Evolutionary conservation across 2,888 invertebrate species (phyloP), one percentile per base, ranked within the genome.

Genomic region (Rhaphigaster nebulosa): DNA sequence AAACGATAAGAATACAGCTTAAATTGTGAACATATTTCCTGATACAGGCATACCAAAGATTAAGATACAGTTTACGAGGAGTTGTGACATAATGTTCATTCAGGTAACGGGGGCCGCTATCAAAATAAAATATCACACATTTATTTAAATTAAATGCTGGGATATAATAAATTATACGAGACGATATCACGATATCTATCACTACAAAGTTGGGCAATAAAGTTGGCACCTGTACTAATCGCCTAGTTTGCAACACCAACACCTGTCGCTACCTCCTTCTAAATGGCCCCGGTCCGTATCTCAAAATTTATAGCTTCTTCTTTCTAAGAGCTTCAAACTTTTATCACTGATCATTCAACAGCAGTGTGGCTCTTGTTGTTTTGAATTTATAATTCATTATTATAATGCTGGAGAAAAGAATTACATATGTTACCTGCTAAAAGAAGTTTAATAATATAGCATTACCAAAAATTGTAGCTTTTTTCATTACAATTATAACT

Each of bases 181-280:
- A 38, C 1, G 20, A 76, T 76, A 76, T 76, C 70, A 38, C 34
- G 38, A 1, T 34, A 76, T 76, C 34, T 76, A 76, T 76, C 65
- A 89, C 23, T 65, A 54, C 18, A 20, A 70, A 89, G 52, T 70
- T 76, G 52, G 54, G 76, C 89, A 76, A 80, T 70, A 29, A 50
- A 76, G 70, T 38, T 76, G 70, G 34, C 34, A 23, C 20, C 34
- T 20, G 20, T 38, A 76, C 70, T 76, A 76, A 76, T 76, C 70
- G 70, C 70, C 38, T 76, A 23, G 70, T 76, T 76, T 34, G 34
- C 38, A 76, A 76, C 70, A 23, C 38, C 70, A 76, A 76, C 70
- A 76, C 70, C 70, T 76, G 70, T 76, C 70, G 20, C 38, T 20
- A 23, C 34, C 18, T 70, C 34, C 38, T 76, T 76, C 70, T 76